These are phyloP conservation scores for Shinisaurus crocodilurus DNA, from an alignment of 2,113 vertebrate genomes.

Conservation along the genomic window DNA sequence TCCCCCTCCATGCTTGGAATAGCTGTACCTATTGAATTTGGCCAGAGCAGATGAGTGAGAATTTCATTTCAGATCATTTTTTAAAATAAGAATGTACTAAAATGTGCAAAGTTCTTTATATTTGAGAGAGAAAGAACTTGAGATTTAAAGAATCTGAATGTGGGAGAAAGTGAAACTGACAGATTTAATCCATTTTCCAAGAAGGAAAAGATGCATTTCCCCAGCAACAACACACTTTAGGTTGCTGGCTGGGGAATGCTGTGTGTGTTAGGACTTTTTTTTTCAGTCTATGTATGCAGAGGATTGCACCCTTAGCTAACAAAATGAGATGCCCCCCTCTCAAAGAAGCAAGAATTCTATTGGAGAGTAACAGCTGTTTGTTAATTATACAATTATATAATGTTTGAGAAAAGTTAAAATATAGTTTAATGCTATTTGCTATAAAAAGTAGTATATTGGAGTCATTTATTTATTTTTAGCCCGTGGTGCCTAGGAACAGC, in stretches of 20 bases:
- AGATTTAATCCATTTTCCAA: background rate
- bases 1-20: too few species aligned
- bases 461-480: slow-evolving; percentile 54
- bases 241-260: too few species aligned
- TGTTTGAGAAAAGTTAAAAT: background rate
- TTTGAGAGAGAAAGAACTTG: background rate
- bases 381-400: background rate
- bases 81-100: too few species aligned
- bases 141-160: too few species aligned
- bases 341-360: background rate
- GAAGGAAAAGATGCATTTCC: background rate
- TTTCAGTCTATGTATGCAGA: too few species aligned
- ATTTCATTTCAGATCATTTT: too few species aligned
- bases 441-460: slow-evolving; percentile 54
- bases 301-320: too few species aligned
- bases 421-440: slow-evolving; percentile 25
- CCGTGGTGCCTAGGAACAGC: slow-evolving; percentile 61
- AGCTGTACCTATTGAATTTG: too few species aligned
- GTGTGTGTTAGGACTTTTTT: too few species aligned
- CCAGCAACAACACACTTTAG: background rate
- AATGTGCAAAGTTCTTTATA: background rate
- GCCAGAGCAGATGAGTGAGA: too few species aligned
- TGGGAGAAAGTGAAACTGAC: too few species aligned
- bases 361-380: background rate
- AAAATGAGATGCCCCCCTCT: too few species aligned